phyloP scores from a whole-genome alignment of 1,140 invertebrate genomes.

The Mylabris phalerata region DNA sequence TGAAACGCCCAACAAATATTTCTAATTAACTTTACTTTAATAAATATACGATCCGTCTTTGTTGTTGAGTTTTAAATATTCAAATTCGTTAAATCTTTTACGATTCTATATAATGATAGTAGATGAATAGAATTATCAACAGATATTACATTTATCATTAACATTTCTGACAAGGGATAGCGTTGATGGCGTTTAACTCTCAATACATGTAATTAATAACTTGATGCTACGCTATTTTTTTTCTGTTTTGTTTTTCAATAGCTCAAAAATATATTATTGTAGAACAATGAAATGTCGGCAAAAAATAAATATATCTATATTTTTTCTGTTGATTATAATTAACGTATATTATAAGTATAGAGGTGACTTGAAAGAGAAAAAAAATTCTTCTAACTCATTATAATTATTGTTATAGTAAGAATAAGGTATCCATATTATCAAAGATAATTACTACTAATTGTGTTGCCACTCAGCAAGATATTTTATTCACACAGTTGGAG shows the following conservation, averaged over 20 bases:
- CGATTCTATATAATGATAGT: constrained; percentile 1
- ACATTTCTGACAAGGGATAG: constrained; percentile 2
- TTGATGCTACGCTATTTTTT: constrained; percentile 4
- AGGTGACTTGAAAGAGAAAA: constrained; percentile 2
- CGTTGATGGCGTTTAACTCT: constrained; percentile 5
- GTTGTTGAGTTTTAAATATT: too few species aligned
- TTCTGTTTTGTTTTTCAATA: neutral
- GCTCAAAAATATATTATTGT: constrained; percentile 5
- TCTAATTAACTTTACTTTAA: too few species aligned
- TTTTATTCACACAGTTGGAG: constrained; percentile 15
- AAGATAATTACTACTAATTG: constrained; percentile 17
- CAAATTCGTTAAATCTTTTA: too few species aligned
- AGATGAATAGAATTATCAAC: constrained; percentile 10
- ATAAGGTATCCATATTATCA: constrained; percentile 14
- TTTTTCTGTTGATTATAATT: constrained; percentile 6
- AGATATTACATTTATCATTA: constrained; percentile 12
- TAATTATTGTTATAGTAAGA: constrained; percentile 16
- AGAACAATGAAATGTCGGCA: constrained; percentile 7
- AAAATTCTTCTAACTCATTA: constrained; percentile 10
- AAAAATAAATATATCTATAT: neutral
- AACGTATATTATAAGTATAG: constrained; percentile 14
- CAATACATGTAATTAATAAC: constrained; percentile 16
- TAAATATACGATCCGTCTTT: too few species aligned
- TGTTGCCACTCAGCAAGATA: constrained; percentile 16
- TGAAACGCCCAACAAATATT: too few species aligned